These are phyloP conservation scores for Alviniconcha strummeri DNA, from an alignment of 2,888 invertebrate species.

Conservation along the genomic window DNA sequence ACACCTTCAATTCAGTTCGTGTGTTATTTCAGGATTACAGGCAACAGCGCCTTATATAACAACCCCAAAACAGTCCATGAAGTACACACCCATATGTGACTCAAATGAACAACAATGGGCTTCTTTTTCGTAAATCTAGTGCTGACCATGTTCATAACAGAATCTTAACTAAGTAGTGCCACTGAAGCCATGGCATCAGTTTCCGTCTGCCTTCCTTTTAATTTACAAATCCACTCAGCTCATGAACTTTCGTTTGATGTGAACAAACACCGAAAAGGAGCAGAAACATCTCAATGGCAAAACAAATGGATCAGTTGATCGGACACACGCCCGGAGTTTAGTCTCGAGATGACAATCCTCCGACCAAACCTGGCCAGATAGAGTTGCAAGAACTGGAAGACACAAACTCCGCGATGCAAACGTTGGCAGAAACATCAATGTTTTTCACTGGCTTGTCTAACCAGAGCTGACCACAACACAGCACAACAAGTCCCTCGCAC, in stretches of 20 bases:
- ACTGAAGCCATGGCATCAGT: too few relatives aligned
- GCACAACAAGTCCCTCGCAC: background rate
- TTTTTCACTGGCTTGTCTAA: background rate
- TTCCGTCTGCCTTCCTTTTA: too few relatives aligned
- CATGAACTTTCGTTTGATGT: constrained; percentile 14
- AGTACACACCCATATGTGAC: too few relatives aligned
- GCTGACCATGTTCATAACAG: too few relatives aligned
- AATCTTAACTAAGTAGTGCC: too few relatives aligned
- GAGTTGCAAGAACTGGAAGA: too few relatives aligned
- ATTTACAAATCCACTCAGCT: background rate
- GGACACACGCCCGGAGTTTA: background rate
- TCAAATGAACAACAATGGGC: too few relatives aligned
- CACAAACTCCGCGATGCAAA: constrained; percentile 2
- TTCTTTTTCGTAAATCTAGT: too few relatives aligned
- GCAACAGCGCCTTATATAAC: too few relatives aligned
- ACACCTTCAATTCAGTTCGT: too few relatives aligned
- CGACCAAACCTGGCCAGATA: background rate
- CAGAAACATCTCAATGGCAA: background rate
- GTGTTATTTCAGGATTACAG: too few relatives aligned
- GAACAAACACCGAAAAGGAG: background rate
- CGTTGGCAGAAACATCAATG: background rate
- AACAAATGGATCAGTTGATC: background rate
- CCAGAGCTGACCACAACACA: background rate
- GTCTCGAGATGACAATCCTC: constrained; percentile 13
- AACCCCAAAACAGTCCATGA: too few relatives aligned